Evolutionary conservation across 92 coral and sea anemone species (phyloP).

Genomic region (Ricordea florida): DNA sequence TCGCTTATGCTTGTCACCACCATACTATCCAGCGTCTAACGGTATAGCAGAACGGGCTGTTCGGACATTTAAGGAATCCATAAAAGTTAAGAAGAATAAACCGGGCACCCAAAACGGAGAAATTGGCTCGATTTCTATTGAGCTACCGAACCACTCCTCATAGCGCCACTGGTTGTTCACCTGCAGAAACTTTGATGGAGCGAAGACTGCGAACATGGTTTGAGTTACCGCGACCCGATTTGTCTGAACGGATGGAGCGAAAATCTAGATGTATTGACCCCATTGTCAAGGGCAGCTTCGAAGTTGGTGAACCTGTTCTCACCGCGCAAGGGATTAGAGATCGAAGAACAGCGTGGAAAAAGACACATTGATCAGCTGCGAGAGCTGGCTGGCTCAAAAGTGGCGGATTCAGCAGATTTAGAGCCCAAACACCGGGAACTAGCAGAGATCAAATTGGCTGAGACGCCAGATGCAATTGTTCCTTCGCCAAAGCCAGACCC

Average conservation of each 20-base stretch:
- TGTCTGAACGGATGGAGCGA: neutral
- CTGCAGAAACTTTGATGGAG: neutral
- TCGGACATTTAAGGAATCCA: no score
- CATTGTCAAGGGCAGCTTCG: neutral
- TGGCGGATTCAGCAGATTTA: neutral
- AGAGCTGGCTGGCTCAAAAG: neutral
- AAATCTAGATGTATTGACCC: neutral
- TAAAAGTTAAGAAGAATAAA: no score
- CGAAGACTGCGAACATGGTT: neutral
- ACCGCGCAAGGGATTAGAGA: slow-evolving; percentile 12
- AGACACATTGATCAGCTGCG: neutral
- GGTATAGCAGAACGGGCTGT: no score
- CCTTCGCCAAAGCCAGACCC: neutral
- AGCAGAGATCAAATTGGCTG: neutral
- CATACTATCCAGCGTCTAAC: no score
- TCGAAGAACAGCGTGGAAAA: neutral
- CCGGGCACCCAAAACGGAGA: no score
- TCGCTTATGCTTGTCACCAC: no score
- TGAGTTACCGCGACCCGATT: neutral
- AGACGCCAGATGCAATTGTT: neutral
- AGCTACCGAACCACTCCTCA: neutral
- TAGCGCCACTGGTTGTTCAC: neutral
- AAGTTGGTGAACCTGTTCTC: slow-evolving; percentile 4
- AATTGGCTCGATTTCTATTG: no score
- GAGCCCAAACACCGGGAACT: neutral